Conservation (phyloP, 2,888 invertebrate species). For the Papilio protenor region DNA sequence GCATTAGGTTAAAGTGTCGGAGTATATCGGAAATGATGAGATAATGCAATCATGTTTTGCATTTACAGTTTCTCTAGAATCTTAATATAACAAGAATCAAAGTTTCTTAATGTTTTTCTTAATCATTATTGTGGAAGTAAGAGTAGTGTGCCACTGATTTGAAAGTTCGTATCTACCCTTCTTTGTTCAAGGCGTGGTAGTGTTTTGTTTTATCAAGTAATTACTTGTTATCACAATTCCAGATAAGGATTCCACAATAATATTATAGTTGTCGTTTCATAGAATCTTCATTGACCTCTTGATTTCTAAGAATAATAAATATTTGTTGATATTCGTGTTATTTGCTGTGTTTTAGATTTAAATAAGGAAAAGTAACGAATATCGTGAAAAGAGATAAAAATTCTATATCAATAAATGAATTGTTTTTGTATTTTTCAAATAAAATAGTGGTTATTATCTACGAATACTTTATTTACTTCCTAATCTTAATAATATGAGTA, state of each 20-base stretch:
- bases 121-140: not conserved
- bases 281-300: slow-evolving; percentile 27
- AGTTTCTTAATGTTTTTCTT: too few relatives aligned
- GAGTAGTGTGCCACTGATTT: too few relatives aligned
- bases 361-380: not conserved
- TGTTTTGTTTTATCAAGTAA: not conserved
- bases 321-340: slow-evolving; percentile 2
- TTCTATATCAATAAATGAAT: not conserved
- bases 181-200: not conserved
- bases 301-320: slow-evolving; percentile 24
- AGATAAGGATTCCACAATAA: not conserved
- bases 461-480: slow-evolving; percentile 21
- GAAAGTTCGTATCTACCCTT: not conserved
- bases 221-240: not conserved
- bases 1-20: slow-evolving; percentile 55
- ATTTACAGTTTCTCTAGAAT: slow-evolving; percentile 40
- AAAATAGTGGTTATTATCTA: not conserved
- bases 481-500: slow-evolving; percentile 27
- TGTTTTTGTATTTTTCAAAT: not conserved
- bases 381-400: not conserved
- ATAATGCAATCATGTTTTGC: slow-evolving; percentile 62
- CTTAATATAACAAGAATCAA: slow-evolving; percentile 9
- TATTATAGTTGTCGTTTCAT: not conserved
- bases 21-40: slow-evolving; percentile 60
- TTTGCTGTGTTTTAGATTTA: not conserved